Conservation (phyloP, 2,113 vertebrate genomes). For the Hypanus sabinus region DNA sequence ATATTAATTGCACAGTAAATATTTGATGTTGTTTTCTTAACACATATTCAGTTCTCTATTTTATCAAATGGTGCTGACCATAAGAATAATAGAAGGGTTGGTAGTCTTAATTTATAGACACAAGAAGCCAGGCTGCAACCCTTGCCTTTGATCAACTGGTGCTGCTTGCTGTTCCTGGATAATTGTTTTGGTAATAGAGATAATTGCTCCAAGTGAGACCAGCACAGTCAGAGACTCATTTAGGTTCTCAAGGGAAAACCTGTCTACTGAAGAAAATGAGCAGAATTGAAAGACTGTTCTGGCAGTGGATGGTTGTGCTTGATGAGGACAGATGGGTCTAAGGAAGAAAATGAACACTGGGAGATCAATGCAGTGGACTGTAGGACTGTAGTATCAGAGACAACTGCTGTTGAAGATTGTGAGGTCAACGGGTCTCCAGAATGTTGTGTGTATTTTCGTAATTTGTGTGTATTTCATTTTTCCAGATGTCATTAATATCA, state of each 20-base stretch:
- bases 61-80: not conserved
- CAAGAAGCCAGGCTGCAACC: not conserved
- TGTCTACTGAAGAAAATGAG: not conserved
- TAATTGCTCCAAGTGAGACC: not conserved
- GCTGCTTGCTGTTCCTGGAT: not conserved
- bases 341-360: not conserved
- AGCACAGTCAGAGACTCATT: not conserved
- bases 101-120: not conserved
- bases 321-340: not conserved
- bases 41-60: not conserved
- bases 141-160: not conserved
- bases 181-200: not conserved
- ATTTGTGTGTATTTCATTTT: not conserved
- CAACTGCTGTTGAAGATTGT: not conserved
- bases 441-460: not conserved
- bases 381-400: not conserved
- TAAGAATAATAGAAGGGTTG: not conserved
- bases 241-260: not conserved
- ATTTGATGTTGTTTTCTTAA: not conserved
- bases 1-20: not conserved
- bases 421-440: not conserved
- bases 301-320: not conserved
- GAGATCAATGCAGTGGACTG: not conserved
- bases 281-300: not conserved
- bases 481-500: not conserved